Conservation (phyloP, 2,797 vertebrate species). For the Alca torda region DNA sequence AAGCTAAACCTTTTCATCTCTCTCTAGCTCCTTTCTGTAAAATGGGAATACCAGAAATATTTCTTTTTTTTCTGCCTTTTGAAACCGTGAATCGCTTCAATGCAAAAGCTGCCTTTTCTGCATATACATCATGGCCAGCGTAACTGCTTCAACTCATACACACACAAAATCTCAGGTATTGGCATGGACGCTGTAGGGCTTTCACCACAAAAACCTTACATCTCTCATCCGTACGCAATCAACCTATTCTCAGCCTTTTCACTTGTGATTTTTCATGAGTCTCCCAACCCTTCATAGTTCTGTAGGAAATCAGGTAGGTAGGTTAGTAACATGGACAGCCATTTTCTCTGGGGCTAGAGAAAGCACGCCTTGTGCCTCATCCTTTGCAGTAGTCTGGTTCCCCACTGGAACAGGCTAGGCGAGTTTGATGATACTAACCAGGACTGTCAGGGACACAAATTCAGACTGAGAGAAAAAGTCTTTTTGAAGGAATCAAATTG, state of each 20-base stretch:
- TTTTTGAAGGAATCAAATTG: background rate
- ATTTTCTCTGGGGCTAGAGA: background rate
- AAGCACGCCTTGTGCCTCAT: background rate
- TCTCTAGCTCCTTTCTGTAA: background rate
- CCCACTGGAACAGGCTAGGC: background rate
- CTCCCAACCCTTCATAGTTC: background rate
- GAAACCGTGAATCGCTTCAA: background rate
- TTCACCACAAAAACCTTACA: background rate
- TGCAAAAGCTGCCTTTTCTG: background rate
- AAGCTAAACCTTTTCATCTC: background rate
- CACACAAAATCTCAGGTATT: background rate
- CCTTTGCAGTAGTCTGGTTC: background rate
- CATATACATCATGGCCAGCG: accelerated
- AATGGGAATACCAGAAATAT: background rate
- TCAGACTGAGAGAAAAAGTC: background rate
- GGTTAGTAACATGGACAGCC: background rate
- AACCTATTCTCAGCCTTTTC: background rate
- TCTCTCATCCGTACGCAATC: background rate
- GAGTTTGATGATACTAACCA: background rate
- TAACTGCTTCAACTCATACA: background rate
- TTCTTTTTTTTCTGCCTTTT: background rate
- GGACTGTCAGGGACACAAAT: background rate
- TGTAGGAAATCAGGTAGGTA: background rate
- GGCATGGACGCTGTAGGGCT: background rate
- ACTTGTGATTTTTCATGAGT: background rate